Base-by-base conservation (phyloP, 2,888 invertebrate species). In the Drosophila borealis region DNA sequence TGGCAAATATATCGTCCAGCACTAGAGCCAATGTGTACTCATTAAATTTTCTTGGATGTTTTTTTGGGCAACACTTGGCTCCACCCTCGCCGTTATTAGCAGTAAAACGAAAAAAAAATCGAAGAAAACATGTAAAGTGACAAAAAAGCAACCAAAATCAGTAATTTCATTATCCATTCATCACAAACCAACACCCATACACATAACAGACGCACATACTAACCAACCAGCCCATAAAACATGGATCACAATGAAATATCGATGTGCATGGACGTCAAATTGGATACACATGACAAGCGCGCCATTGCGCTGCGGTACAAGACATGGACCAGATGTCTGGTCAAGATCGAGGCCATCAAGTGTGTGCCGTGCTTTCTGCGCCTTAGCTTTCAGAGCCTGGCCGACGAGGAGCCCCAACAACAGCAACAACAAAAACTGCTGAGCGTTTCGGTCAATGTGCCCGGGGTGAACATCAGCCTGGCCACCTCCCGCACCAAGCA, bases 271-370 rank as follows among this genome's bases (percentile, higher is more conserved):
- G 92, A 92, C 75, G 92, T 90, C 25, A 92, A 92, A 75, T 70
- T 93, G 69, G 92, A 92, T 76, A 90, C 92, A 60, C 89, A 91
- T 63, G 92, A 91, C 70, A 91, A 91, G 76, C 91, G 90, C 55
- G 79, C 91, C 45, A 90, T 91, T 74, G 89, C 91, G 10, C 68
- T 90, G 46, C 89, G 90, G 57, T 91, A 91, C 57, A 90, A 90
- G 73, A 87, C 86, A 0, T 92, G 92, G 92, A 90, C 89, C 34
- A 89, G 85, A 75, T 92, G 92, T 64, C 80, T 90, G 29, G 92
- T 92, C 1, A 93, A 92, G 88, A 91, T 92, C 42, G 92, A 93
- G 61, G 92, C 93, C 10, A 91, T 92, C 36, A 93, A 92, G 70
- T 92, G 92, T 77, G 88, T 92, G 68, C 92, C 92, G 2, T 92